phyloP scores from a whole-genome alignment of 2,797 vertebrate genomes.

The Protonibea diacanthus region DNA sequence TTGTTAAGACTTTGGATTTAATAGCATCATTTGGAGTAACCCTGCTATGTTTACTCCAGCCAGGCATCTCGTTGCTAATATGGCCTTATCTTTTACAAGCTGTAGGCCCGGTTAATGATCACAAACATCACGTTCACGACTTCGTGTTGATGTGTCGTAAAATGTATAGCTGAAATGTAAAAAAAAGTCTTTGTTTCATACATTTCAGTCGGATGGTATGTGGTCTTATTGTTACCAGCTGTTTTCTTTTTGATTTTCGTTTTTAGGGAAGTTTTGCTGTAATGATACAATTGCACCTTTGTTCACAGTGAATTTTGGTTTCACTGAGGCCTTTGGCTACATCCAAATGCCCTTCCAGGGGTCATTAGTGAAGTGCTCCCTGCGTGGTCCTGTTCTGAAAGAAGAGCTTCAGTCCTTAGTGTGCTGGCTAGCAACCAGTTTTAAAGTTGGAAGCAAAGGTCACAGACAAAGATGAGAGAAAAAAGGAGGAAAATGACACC shows the following conservation, averaged over 20 bases:
- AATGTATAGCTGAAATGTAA: conserved; percentile 56
- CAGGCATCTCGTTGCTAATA: conserved; percentile 72
- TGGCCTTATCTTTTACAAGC: conserved; percentile 81
- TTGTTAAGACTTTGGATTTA: conserved; percentile 68
- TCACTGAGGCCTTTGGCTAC: conserved; percentile 45
- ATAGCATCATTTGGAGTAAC: conserved; percentile 69
- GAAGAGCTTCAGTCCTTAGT: conserved; percentile 22
- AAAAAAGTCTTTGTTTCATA: conserved; percentile 53
- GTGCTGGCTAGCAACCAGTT: conserved; percentile 20
- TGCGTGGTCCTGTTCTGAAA: conserved; percentile 26
- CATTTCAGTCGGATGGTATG: conserved; percentile 26
- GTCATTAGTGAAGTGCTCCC: conserved; percentile 35
- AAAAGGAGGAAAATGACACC: background rate
- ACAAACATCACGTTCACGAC: conserved; percentile 54
- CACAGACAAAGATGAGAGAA: background rate
- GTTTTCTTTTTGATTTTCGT: conserved; percentile 49
- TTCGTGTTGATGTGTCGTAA: conserved; percentile 57
- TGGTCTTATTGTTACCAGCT: conserved; percentile 62
- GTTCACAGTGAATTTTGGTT: conserved; percentile 45
- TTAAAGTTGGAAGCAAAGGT: conserved; percentile 34
- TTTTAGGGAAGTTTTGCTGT: conserved; percentile 36
- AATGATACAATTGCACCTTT: conserved; percentile 58
- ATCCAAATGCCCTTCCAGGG: conserved; percentile 50
- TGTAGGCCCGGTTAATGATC: conserved; percentile 66
- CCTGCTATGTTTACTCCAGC: conserved; percentile 63